Evolutionary conservation across 1,140 invertebrate genomes (phyloP).

Genomic region (Drosophila erecta): DNA sequence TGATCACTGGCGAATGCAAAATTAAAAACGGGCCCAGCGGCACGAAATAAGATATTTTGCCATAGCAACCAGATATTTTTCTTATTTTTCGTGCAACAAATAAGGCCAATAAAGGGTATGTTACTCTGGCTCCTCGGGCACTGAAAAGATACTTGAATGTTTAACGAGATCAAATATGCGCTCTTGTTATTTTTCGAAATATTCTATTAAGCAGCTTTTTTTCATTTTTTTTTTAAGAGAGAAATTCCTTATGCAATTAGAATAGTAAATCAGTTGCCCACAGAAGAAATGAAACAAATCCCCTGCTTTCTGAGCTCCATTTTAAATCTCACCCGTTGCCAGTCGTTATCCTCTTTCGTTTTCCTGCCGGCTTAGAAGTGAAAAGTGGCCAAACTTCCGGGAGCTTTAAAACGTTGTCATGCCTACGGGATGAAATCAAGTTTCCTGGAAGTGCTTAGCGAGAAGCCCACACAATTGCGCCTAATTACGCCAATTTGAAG

Average conservation of each 20-base stretch:
- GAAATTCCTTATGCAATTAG: neutral
- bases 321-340: constrained; percentile 5
- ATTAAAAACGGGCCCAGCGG: constrained; percentile 4
- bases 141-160: neutral
- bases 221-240: neutral
- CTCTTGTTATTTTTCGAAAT: neutral
- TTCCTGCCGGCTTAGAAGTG: constrained; percentile 2
- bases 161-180: neutral
- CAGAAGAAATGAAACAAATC: neutral
- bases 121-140: constrained; percentile 3
- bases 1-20: constrained; percentile 47
- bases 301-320: neutral
- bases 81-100: constrained; percentile 32
- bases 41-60: constrained; percentile 23
- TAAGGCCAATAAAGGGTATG: constrained; percentile 36
- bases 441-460: constrained; percentile 32
- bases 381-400: constrained; percentile 11
- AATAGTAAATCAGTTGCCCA: neutral
- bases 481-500: constrained; percentile 73
- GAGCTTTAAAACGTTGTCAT: constrained; percentile 30
- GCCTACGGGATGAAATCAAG: constrained; percentile 40
- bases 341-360: constrained; percentile 15
- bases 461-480: constrained; percentile 59
- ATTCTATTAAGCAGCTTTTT: no score
- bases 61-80: constrained; percentile 22